These are phyloP conservation scores for Hemaris fuciformis DNA, from an alignment of 2,888 invertebrate species.

Conservation along the genomic window DNA sequence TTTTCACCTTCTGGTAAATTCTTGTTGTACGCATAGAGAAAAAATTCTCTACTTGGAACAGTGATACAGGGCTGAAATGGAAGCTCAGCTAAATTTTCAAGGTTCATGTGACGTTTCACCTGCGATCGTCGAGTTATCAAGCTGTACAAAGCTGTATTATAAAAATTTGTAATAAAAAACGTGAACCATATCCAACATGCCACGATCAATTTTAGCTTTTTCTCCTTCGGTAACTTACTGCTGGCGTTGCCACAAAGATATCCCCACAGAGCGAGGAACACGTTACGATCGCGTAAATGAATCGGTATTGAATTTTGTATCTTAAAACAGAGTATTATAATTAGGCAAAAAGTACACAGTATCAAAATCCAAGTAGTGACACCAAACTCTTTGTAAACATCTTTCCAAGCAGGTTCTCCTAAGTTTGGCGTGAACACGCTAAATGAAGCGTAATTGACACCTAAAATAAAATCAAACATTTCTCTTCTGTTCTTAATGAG, in stretches of 20 bases:
- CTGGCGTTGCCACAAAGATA: conserved; percentile 48
- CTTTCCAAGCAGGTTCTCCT: conserved; percentile 45
- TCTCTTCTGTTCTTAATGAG: conserved; percentile 49
- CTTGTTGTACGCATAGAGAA: conserved; percentile 42
- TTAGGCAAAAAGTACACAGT: conserved; percentile 31
- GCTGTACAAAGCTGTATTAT: conserved; percentile 53
- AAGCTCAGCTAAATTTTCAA: conserved; percentile 33
- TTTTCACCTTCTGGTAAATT: conserved; percentile 38
- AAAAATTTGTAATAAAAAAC: conserved; percentile 57
- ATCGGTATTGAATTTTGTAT: conserved; percentile 25
- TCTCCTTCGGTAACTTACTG: conserved; percentile 35
- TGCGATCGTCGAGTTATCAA: conserved; percentile 46
- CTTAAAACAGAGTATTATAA: conserved; percentile 29
- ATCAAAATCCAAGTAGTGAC: conserved; percentile 48
- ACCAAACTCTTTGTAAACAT: conserved; percentile 49
- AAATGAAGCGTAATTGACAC: conserved; percentile 43
- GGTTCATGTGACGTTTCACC: conserved; percentile 29
- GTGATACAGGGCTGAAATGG: conserved; percentile 51
- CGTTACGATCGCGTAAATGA: conserved; percentile 25
- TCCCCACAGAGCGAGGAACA: conserved; percentile 48
- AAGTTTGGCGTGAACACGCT: conserved; percentile 43
- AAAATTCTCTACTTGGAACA: conserved; percentile 38
- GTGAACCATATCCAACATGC: conserved; percentile 59
- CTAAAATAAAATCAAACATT: conserved; percentile 54
- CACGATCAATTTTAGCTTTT: conserved; percentile 40